phyloP scores from a whole-genome alignment of 1,140 invertebrate genomes.

The Drosophila yakuba region DNA sequence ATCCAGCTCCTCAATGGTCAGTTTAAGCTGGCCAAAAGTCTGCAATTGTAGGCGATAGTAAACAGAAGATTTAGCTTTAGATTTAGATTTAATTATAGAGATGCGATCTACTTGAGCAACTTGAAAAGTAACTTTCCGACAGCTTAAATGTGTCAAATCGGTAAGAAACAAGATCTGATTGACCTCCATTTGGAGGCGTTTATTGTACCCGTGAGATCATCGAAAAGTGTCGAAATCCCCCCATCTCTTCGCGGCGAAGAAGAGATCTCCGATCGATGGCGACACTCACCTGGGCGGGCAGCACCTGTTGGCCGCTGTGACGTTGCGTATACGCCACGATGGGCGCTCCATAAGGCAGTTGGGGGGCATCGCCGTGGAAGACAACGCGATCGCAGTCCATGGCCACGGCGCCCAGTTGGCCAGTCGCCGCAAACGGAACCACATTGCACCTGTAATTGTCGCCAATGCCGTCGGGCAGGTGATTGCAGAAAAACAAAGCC shows the following conservation, averaged over 20 bases:
- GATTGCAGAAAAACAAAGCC: constrained; percentile 59
- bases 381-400: constrained; percentile 93
- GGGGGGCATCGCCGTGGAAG: constrained; percentile 91
- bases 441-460: constrained; percentile 84
- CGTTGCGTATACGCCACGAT: constrained; percentile 91
- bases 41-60: constrained; percentile 46
- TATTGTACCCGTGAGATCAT: constrained; percentile 6
- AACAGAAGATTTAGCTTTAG: background rate
- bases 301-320: constrained; percentile 90
- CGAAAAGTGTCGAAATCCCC: background rate
- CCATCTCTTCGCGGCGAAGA: background rate
- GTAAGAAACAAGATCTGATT: background rate
- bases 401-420: constrained; percentile 82
- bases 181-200: background rate
- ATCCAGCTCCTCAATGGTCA: constrained; percentile 91
- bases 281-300: constrained; percentile 89
- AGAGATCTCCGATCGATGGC: background rate
- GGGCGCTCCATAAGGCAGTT: constrained; percentile 90
- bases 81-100: background rate
- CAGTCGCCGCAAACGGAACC: constrained; percentile 81
- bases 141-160: background rate
- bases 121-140: no score
- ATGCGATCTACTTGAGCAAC: no score
- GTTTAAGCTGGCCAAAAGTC: constrained; percentile 87
- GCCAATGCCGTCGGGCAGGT: constrained; percentile 33